Evolutionary conservation across 2,797 vertebrate genomes (phyloP).

Genomic region (Orientallactaga sibirica): DNA sequence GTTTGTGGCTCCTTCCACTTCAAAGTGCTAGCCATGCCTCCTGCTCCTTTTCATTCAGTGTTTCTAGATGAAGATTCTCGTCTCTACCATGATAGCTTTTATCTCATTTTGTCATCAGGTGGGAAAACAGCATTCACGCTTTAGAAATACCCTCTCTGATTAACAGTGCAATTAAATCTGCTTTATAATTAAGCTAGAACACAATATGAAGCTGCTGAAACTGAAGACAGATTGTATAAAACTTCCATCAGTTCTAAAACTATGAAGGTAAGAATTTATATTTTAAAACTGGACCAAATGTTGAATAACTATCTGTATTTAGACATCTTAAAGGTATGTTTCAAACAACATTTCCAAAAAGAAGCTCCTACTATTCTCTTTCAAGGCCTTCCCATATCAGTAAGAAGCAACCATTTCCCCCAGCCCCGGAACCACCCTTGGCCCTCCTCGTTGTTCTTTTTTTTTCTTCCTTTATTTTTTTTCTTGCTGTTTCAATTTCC

Average conservation of each 20-base stretch:
- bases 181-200: constrained; percentile 44
- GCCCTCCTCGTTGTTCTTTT: neutral
- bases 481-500: too few relatives aligned
- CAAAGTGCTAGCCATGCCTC: neutral
- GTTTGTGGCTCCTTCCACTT: constrained; percentile 15
- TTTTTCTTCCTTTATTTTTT: too few relatives aligned
- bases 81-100: neutral
- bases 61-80: neutral
- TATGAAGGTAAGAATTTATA: constrained; percentile 18
- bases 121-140: neutral
- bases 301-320: constrained; percentile 22
- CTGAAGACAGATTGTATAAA: constrained; percentile 45
- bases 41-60: constrained; percentile 9
- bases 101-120: constrained; percentile 24
- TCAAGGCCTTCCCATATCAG: neutral
- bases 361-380: neutral
- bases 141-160: constrained; percentile 30
- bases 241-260: constrained; percentile 61
- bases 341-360: constrained; percentile 42
- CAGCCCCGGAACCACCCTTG: neutral
- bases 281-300: constrained; percentile 63
- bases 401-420: constrained; percentile 25
- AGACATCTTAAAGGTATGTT: constrained; percentile 37
- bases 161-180: constrained; percentile 28
- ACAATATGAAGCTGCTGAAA: constrained; percentile 34